Percentiles rank a stretch among this genome's conserved stretches.
Evolutionary conservation across 2,797 vertebrate species (phyloP).

Genomic region (Crenichthys baileyi): DNA sequence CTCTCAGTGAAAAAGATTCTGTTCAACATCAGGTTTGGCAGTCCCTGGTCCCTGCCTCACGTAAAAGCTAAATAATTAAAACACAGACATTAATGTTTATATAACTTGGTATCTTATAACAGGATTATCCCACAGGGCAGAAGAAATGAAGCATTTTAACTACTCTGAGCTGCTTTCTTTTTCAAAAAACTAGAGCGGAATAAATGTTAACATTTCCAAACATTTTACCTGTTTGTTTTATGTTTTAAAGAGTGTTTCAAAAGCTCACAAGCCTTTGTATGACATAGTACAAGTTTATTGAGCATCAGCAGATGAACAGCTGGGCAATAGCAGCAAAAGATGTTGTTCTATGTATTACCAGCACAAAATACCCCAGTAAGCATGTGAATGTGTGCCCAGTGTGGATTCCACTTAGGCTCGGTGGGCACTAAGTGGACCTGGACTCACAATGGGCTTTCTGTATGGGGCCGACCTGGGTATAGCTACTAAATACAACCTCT

Average conservation of each 20-base stretch:
- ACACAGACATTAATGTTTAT: not conserved
- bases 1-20: not conserved
- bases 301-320: not conserved
- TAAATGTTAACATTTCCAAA: too few species aligned
- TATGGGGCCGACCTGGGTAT: too few species aligned
- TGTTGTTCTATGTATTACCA: not conserved
- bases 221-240: too few species aligned
- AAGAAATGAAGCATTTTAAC: not conserved
- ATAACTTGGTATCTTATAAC: not conserved
- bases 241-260: too few species aligned
- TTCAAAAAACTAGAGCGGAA: not conserved
- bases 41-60: not conserved
- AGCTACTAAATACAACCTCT: too few species aligned
- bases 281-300: not conserved
- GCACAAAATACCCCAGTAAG: not conserved
- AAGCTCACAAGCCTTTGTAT: too few species aligned
- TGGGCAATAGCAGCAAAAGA: not conserved
- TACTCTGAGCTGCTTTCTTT: not conserved
- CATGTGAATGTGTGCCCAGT: too few species aligned
- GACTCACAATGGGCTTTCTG: too few species aligned
- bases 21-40: slow-evolving; percentile 13
- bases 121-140: not conserved
- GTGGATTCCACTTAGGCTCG: too few species aligned
- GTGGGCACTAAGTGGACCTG: too few species aligned
- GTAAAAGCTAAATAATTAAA: not conserved